Conservation (phyloP, 2,113 vertebrate species). For the Ursus arctos region DNA sequence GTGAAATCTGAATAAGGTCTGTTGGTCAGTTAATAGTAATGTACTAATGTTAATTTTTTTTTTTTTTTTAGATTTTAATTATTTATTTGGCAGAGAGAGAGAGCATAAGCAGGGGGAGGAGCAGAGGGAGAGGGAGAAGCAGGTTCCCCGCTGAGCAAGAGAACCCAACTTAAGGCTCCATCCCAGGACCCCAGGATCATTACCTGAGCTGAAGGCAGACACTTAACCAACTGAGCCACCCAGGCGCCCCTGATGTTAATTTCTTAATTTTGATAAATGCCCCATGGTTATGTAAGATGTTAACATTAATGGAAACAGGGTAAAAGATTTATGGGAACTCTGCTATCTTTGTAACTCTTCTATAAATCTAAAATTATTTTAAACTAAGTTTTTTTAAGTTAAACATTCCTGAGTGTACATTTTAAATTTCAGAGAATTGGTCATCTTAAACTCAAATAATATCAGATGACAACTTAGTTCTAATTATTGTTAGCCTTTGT, state of each 20-base stretch:
- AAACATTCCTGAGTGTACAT: neutral
- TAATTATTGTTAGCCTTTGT: neutral
- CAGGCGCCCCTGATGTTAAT: neutral
- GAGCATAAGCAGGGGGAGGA: too few species aligned
- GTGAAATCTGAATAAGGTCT: neutral
- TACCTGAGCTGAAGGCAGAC: too few species aligned
- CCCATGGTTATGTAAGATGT: neutral
- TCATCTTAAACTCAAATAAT: conserved; percentile 10
- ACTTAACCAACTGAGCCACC: too few species aligned
- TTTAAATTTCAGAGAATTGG: conserved; percentile 38
- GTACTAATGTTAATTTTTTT: neutral
- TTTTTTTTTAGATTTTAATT: too few species aligned
- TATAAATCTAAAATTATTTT: conserved; percentile 28
- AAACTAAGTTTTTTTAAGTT: conserved; percentile 9
- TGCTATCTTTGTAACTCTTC: neutral
- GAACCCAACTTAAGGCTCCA: too few species aligned
- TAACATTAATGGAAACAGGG: neutral
- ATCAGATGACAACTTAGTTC: neutral
- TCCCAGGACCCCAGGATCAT: too few species aligned
- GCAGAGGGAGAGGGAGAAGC: too few species aligned
- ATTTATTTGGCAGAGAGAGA: too few species aligned
- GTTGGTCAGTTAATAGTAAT: neutral
- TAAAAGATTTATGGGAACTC: neutral
- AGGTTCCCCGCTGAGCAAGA: too few species aligned
- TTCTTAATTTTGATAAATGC: conserved; percentile 46